Percentiles rank a stretch among this genome's conserved stretches.
These are phyloP conservation scores for Trachymyrmex cornetzi DNA, from an alignment of 1,140 invertebrate species.

Conservation along the genomic window DNA sequence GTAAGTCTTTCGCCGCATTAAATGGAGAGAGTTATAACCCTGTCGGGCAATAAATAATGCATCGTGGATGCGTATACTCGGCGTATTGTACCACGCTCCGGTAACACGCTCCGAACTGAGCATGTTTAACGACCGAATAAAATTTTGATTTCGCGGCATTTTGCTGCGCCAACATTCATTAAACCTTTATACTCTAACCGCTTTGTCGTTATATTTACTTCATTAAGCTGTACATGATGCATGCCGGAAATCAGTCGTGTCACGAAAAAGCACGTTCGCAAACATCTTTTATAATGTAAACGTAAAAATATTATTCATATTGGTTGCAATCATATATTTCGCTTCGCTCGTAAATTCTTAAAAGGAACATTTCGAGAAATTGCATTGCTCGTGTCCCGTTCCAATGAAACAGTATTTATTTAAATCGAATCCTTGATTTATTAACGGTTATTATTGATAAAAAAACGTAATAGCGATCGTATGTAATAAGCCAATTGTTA, in stretches of 20 bases:
- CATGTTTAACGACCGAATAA: constrained; percentile 57
- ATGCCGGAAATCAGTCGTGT: neutral
- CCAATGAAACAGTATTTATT: neutral
- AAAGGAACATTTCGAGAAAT: constrained; percentile 9
- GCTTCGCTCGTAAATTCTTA: neutral
- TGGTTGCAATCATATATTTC: neutral
- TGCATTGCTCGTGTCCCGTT: neutral
- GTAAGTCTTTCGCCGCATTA: constrained; percentile 52
- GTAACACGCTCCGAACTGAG: neutral
- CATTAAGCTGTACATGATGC: neutral
- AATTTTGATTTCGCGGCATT: constrained; percentile 60
- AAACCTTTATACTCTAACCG: constrained; percentile 37
- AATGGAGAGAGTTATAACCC: constrained; percentile 46
- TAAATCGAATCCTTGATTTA: neutral
- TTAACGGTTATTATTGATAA: neutral
- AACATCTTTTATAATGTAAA: constrained; percentile 24
- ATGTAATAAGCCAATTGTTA: neutral
- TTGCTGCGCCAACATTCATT: constrained; percentile 35
- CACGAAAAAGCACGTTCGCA: neutral
- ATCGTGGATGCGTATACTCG: constrained; percentile 30
- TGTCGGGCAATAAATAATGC: constrained; percentile 32
- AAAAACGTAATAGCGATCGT: neutral
- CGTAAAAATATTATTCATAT: constrained; percentile 33
- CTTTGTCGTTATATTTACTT: constrained; percentile 29
- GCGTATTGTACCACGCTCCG: constrained; percentile 32